Conservation (phyloP, 2,113 vertebrate species). For the Campylorhamphus procurvoides region DNA sequence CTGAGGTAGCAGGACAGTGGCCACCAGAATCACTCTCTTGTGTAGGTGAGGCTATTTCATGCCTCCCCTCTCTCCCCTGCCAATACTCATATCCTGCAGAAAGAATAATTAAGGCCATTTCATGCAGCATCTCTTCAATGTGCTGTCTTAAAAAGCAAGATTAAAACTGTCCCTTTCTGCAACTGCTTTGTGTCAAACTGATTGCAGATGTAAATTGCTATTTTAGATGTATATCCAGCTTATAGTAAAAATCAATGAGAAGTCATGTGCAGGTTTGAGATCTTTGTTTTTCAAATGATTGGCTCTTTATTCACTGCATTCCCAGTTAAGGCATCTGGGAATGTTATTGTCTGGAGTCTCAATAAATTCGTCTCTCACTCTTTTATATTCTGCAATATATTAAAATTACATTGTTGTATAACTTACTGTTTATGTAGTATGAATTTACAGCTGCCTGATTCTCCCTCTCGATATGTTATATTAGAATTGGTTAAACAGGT, state of each 20-base stretch:
- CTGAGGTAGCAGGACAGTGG: neutral
- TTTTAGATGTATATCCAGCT: neutral
- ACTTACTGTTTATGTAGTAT: neutral
- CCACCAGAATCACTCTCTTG: neutral
- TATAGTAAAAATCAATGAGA: neutral
- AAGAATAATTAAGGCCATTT: neutral
- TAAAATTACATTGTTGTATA: neutral
- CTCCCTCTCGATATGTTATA: neutral
- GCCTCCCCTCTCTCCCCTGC: neutral
- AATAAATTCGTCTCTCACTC: neutral
- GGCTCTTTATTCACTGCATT: neutral
- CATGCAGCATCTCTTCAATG: neutral
- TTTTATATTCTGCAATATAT: neutral
- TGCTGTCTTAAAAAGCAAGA: neutral
- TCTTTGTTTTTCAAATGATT: neutral
- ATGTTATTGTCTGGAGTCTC: neutral
- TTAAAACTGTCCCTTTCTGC: neutral
- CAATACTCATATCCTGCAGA: neutral
- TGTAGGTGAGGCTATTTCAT: neutral
- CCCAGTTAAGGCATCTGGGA: neutral
- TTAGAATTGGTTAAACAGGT: constrained; percentile 23
- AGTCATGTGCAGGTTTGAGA: neutral
- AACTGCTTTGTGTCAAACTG: neutral
- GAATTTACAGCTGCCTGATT: neutral
- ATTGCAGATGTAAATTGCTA: neutral